Percentiles rank a stretch among this genome's conserved stretches.
phyloP scores from a whole-genome alignment of 2,888 invertebrate species.

The Steinernema carpocapsae region DNA sequence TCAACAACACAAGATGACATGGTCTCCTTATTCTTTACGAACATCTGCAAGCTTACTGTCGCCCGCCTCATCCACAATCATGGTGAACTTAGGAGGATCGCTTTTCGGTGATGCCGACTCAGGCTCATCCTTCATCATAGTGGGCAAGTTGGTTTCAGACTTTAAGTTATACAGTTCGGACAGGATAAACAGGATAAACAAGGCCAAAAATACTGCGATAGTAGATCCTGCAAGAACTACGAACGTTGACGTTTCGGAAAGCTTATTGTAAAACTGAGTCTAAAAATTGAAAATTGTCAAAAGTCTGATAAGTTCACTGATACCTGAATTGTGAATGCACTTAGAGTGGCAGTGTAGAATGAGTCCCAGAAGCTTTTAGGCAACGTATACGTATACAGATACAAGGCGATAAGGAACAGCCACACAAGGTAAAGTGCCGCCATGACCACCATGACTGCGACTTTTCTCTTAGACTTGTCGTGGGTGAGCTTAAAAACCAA shows the following conservation, averaged over 20 bases:
- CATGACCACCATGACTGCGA: constrained; percentile 27
- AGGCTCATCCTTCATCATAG: neutral
- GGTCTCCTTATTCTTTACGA: neutral
- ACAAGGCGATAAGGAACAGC: constrained; percentile 39
- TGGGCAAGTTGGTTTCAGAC: neutral
- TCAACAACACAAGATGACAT: too few species aligned
- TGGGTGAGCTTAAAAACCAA: neutral
- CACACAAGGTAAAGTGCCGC: constrained; percentile 38
- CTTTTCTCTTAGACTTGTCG: constrained; percentile 15
- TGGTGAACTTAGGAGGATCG: constrained; percentile 13
- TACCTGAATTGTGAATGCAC: constrained; percentile 60
- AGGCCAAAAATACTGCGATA: constrained; percentile 49
- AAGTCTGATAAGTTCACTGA: too few species aligned
- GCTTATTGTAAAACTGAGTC: constrained; percentile 45
- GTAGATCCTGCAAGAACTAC: constrained; percentile 44
- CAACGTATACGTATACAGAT: constrained; percentile 39
- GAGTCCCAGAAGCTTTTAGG: constrained; percentile 56
- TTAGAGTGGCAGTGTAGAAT: constrained; percentile 55
- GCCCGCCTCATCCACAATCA: constrained; percentile 25
- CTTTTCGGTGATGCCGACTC: constrained; percentile 11
- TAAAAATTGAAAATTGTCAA: constrained; percentile 31
- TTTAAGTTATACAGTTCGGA: constrained; percentile 42
- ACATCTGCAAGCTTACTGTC: constrained; percentile 19
- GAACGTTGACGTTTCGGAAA: constrained; percentile 43
- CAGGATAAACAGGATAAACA: constrained; percentile 46